A percentile compares a stretch with the other conserved stretches of the same genome.
phyloP scores from a whole-genome alignment of 2,113 vertebrate genomes.

The Brevimyrus niger region DNA sequence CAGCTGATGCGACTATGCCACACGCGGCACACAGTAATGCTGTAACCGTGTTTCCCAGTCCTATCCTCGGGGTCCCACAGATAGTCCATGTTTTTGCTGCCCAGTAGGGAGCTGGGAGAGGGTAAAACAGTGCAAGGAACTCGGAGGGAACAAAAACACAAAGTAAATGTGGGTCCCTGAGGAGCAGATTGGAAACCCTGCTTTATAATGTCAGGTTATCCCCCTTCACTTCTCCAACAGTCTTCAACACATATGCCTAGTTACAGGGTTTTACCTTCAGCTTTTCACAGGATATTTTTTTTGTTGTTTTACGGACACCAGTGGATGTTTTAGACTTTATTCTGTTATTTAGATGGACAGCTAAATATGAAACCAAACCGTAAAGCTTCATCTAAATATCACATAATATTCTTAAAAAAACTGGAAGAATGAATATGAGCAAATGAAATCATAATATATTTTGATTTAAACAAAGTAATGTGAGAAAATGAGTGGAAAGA shows the following conservation, averaged over 20 bases:
- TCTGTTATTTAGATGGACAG: background rate
- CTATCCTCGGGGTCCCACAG: background rate
- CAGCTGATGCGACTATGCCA: background rate
- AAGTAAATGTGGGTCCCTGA: background rate
- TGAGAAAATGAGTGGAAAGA: background rate
- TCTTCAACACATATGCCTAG: background rate
- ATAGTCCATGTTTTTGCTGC: background rate
- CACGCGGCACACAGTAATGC: background rate
- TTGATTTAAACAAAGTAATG: background rate
- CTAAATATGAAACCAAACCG: background rate
- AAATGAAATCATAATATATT: background rate
- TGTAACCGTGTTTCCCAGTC: background rate
- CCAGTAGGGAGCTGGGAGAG: background rate
- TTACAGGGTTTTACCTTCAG: background rate
- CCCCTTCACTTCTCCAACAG: background rate
- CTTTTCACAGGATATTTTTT: background rate
- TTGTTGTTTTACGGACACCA: background rate
- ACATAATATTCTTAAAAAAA: background rate
- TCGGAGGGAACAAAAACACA: too few relatives aligned
- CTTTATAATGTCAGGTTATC: background rate
- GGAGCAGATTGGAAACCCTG: background rate
- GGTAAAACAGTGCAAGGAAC: background rate
- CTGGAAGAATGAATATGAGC: background rate
- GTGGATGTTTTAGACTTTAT: background rate
- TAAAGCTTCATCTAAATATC: background rate